Evolutionary conservation across 2,113 vertebrate species (phyloP), one percentile per base, ranked within the genome.

Genomic region (Heteronetta atricapilla): DNA sequence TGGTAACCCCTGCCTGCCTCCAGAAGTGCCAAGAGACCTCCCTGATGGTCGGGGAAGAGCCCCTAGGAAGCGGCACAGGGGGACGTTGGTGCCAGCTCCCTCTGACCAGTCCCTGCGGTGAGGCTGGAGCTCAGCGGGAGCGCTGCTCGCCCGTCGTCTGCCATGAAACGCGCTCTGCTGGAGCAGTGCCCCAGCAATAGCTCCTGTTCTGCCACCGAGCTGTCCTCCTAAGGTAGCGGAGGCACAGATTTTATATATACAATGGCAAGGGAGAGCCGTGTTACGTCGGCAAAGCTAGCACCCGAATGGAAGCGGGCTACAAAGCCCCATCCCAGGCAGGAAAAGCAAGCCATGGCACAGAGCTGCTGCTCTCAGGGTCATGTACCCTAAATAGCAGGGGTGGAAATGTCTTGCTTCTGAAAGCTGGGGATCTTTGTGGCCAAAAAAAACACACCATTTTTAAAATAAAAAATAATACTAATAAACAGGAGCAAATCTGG

Each of bases 41-140:
- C 8, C 4, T 28, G 60, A 6, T 28, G 69, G 22, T 68, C 26
- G 52, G 68, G 36, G 53, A 56, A 12, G 15, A 55, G 56, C 83
- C 13, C 28, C 25, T 11, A 6, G 15, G 28, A 2, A 64, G 17
- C 19, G 58, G 34, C 80, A 25, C 60, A 29, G 52, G 36, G 53
- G 86, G 86, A n/a, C 38, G 5, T 10, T 28, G 3, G 38, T 48
- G 56, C 3, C 36, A 33, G 28, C 70, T 86, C 55, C 64, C 56
- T 4, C 59, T 31, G 10, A 0, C 44, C 67, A 46, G 15, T 13
- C 34, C 0, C 53, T 0, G 3, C 9, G 62, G 21, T 1, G 2
- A 69, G 72, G 83, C 80, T 81, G 83, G 76, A 80, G 58, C 68
- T 73, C 64, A 78, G 56, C 74, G 28, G 80, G 91, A 67, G 60